phyloP scores from a whole-genome alignment of 2,888 invertebrate species.

The Taenaris catops region DNA sequence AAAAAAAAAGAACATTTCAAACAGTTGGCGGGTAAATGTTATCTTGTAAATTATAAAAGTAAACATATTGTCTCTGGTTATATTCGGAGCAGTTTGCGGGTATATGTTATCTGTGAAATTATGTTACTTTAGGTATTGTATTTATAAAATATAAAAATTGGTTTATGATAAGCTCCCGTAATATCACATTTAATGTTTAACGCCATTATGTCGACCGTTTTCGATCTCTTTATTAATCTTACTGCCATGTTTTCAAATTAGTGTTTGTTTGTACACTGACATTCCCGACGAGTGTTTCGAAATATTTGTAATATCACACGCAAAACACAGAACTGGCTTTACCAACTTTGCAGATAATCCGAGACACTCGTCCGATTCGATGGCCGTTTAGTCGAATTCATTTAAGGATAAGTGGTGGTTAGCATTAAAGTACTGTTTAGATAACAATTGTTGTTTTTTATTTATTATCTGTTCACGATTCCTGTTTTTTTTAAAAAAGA shows the following conservation, averaged over 20 bases:
- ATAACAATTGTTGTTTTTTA: slow-evolving; percentile 33
- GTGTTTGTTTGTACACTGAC: slow-evolving; percentile 35
- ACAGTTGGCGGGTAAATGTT: no score
- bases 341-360: slow-evolving; percentile 42
- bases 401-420: slow-evolving; percentile 59
- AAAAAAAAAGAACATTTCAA: no score
- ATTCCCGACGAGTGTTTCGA: slow-evolving; percentile 37
- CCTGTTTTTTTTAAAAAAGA: no score
- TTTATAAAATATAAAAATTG: no score
- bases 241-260: slow-evolving; percentile 19
- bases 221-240: slow-evolving; percentile 7
- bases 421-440: slow-evolving; percentile 62
- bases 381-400: slow-evolving; percentile 21
- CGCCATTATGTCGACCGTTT: slow-evolving; percentile 8
- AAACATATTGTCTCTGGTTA: no score
- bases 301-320: slow-evolving; percentile 48
- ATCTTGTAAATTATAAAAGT: no score
- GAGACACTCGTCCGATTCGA: slow-evolving; percentile 32
- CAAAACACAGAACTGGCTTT: slow-evolving; percentile 55
- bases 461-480: no score
- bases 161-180: no score
- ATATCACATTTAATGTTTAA: no score
- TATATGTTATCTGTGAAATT: slow-evolving; percentile 1
- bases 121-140: no score
- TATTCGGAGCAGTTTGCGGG: no score